Evolutionary conservation across 2,113 vertebrate species (phyloP), one percentile per base, ranked within the genome.

Genomic region (Antennarius striatus): DNA sequence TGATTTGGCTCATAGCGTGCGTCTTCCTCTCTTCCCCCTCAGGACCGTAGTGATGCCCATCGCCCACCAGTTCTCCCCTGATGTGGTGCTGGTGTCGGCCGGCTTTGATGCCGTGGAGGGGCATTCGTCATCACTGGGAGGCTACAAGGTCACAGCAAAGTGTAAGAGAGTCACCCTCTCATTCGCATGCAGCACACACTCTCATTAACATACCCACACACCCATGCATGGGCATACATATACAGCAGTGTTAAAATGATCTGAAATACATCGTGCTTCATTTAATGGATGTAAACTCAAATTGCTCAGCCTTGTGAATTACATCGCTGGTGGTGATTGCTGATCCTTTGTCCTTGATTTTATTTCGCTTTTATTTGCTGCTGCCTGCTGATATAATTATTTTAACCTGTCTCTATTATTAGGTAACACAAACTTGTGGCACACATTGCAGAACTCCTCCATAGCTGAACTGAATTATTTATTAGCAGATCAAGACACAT

Each of bases 31-130:
- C 2, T 32, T 68, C 64, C 12, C 82, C 45, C 42, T 2, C 87
- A 99, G 96, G 92, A 94, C 90, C 0, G 93, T 98, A 67, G 96
- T 98, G 91, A 97, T 96, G 94, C 96, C 97, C 0, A 94, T 99
- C 0, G 96, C 96, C 11, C 93, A 91, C 0, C 93, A 98, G 84
- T 98, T 98, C 75, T 93, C 90, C 48, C 97, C 97, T 0, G 95
- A 98, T 1, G 86, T 99, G 86, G 95, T 99, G 78, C 89, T 99
- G 77, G 96, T 99, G 54, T 98, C 97, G 0, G 94, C 96, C 0
- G 96, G 96, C 47, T 98, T 98, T 48, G 95, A 97, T 22, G 95
- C 97, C 1, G 95, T 94, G 0, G 94, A 95, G 5, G 96, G 96
- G 6, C 96, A 98, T 64, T 89, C 94, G 0, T 77, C 95, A 0